Base-by-base conservation (phyloP, 2,113 vertebrate species). In the Cyrtonyx montezumae region DNA sequence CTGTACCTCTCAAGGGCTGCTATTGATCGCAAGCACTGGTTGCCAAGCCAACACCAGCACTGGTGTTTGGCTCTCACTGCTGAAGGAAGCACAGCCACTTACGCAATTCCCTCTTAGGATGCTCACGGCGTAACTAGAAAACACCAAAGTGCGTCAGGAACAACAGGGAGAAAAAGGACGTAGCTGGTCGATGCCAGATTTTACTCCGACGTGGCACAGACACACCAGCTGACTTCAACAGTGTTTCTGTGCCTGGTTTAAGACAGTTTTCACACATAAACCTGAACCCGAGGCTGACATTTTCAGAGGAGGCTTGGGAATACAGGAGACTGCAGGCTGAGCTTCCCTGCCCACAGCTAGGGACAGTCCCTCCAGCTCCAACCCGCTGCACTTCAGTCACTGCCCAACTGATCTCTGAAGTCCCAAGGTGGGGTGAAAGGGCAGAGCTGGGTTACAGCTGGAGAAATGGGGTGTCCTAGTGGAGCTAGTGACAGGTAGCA, bases 41-140 rank as follows among this genome's bases (percentile, higher is more conserved):
- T 97, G 86, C 86, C 90, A 95, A 70, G 93, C 76, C 93, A 95
- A 97, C 94, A 55, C 1, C 5, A 48, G 75, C 63, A 65, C 9
- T 42, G 58, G 28, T 32, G 0, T 46, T 34, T 45, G 1, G 5
- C 75, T 87, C 63, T 36, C 14, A 12, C 32, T 89, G 55, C 81
- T 77, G 62, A 88, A 87, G 75, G 91, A 76, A 90, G 63, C 73
- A 83, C 48, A 82, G 71, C 71, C 87, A 68, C 87, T 88, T 49
- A 45, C 34, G 69, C 45, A 81, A 16, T 66, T 53, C 66, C 42
- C 11, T 66, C 87, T 85, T 65, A 58, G 0, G 1, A 9, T 12
- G 74, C 28, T 87, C n/a, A 28, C 11, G 14, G 7, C 7, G 2
- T 26, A 62, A 40, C 32, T 46, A 61, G 43, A 66, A 66, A 82